A percentile compares a stretch with the other conserved stretches of the same genome.
These are phyloP conservation scores for Quiscalus mexicanus DNA, from an alignment of 2,113 vertebrate genomes.

Conservation along the genomic window DNA sequence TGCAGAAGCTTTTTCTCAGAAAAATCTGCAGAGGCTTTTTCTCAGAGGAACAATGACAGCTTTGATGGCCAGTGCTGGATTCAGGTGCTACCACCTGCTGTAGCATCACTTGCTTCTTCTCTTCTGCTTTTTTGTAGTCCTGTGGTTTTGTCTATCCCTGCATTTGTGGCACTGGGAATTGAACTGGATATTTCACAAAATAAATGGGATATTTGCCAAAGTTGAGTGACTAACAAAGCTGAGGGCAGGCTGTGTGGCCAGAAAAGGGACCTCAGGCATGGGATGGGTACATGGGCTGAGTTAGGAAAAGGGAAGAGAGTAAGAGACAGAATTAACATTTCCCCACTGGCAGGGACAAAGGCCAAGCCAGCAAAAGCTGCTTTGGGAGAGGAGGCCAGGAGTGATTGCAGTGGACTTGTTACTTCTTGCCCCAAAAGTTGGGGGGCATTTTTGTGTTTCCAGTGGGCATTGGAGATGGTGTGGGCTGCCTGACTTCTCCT, in stretches of 20 bases:
- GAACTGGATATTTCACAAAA: background rate
- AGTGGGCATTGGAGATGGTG: background rate
- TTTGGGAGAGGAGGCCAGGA: background rate
- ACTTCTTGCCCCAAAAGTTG: background rate
- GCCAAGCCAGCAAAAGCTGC: background rate
- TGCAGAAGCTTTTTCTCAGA: background rate
- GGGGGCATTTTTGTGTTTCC: background rate
- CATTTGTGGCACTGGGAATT: background rate
- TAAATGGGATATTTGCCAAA: background rate
- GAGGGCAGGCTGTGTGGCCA: background rate
- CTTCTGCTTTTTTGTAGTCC: background rate
- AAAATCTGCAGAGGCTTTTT: background rate
- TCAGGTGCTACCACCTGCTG: background rate
- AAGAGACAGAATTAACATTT: background rate
- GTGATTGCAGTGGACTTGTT: background rate
- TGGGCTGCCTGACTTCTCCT: background rate
- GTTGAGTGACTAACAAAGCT: background rate
- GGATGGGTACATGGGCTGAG: background rate
- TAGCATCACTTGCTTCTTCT: background rate
- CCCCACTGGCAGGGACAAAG: background rate
- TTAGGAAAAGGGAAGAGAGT: background rate
- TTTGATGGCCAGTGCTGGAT: rapidly evolving
- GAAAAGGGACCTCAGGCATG: rapidly evolving
- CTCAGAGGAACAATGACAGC: background rate
- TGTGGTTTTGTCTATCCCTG: background rate